Evolutionary conservation across 1,140 invertebrate species (phyloP).

Genomic region (Caenorhabditis inopinata): DNA sequence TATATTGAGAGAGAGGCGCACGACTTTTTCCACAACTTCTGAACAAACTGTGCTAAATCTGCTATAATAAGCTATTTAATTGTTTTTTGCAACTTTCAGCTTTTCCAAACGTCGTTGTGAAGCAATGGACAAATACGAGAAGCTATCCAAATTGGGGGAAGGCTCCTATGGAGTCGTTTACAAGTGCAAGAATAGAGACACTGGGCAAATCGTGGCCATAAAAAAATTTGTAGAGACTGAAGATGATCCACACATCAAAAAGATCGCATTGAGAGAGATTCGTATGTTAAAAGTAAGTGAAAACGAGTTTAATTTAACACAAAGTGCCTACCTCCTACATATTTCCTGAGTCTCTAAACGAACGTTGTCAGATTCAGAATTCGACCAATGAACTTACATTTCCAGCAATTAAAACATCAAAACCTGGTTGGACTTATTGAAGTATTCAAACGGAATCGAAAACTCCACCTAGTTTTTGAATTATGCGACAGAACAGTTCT

Average conservation of each 20-base stretch:
- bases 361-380: too few relatives aligned
- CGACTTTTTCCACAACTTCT: too few relatives aligned
- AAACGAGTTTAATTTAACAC: too few relatives aligned
- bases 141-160: slow-evolving; percentile 90
- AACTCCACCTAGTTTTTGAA: slow-evolving; percentile 96
- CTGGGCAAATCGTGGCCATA: slow-evolving; percentile 86
- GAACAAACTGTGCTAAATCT: too few relatives aligned
- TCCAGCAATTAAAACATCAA: slow-evolving; percentile 93
- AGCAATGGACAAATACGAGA: slow-evolving; percentile 91
- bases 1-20: too few relatives aligned
- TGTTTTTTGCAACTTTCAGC: slow-evolving; percentile 16
- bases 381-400: too few relatives aligned
- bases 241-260: slow-evolving; percentile 94
- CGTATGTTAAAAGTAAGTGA: slow-evolving; percentile 85
- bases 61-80: background rate
- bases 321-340: too few relatives aligned
- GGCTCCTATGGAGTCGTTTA: slow-evolving; percentile 98
- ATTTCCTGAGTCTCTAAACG: too few relatives aligned
- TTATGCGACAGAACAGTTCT: slow-evolving; percentile 95
- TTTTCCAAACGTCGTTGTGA: slow-evolving; percentile 4
- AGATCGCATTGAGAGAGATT: slow-evolving; percentile 95
- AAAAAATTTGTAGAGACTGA: slow-evolving; percentile 99
- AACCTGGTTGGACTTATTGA: slow-evolving; percentile 95
- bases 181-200: slow-evolving; percentile 94
- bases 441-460: slow-evolving; percentile 91